phyloP scores from a whole-genome alignment of 2,113 vertebrate species.

The Oryzias woworae region DNA sequence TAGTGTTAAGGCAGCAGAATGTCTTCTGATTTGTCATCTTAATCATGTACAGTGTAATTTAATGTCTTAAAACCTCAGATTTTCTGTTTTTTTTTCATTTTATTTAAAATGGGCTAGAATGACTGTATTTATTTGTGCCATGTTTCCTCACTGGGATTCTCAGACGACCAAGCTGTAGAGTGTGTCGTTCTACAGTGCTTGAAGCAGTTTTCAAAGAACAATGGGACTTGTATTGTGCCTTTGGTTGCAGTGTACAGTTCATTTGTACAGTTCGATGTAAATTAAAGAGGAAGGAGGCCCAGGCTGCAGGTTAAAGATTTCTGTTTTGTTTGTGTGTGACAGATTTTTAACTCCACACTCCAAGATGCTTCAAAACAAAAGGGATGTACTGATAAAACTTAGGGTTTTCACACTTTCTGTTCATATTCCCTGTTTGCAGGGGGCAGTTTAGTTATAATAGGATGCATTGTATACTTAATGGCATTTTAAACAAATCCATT shows the following conservation, averaged over 20 bases:
- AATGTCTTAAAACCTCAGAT: constrained; percentile 41
- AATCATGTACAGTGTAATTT: constrained; percentile 34
- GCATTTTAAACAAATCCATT: constrained; percentile 26
- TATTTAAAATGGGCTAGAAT: constrained; percentile 20
- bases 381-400: constrained; percentile 13
- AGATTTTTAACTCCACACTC: no score
- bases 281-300: constrained; percentile 5
- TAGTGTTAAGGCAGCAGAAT: constrained; percentile 64
- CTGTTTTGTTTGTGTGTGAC: no score
- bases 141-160: constrained; percentile 4
- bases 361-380: not conserved
- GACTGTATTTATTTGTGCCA: constrained; percentile 47
- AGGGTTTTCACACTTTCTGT: constrained; percentile 16
- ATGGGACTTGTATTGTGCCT: constrained; percentile 49
- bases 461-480: constrained; percentile 48
- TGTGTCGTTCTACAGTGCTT: constrained; percentile 32
- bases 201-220: constrained; percentile 31
- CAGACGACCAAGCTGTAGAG: not conserved
- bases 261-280: constrained; percentile 32
- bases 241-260: constrained; percentile 40
- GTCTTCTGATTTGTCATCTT: constrained; percentile 22
- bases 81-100: constrained; percentile 32
- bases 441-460: not conserved
- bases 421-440: not conserved
- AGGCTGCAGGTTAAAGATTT: not conserved